These are phyloP conservation scores for Manis pentadactyla DNA, from an alignment of 2,797 vertebrate species.

Conservation along the genomic window DNA sequence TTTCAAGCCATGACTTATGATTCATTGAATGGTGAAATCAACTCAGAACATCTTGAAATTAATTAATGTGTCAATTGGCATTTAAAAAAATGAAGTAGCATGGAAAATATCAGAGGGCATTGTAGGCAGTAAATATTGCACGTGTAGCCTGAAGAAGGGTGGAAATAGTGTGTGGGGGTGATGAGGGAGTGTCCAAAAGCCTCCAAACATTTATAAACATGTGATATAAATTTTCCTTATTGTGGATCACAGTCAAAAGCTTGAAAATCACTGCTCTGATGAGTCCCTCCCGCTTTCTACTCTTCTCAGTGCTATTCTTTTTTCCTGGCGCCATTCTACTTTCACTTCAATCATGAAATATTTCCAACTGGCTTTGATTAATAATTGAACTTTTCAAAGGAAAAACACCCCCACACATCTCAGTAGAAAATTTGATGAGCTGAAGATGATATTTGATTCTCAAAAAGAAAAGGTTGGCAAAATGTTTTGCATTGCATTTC, in stretches of 20 bases:
- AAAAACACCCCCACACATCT: not conserved
- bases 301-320: slow-evolving; percentile 74
- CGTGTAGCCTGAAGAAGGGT: no score
- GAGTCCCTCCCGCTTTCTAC: slow-evolving; percentile 40
- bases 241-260: not conserved
- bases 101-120: not conserved
- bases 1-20: slow-evolving; percentile 23
- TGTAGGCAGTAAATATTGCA: not conserved
- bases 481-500: slow-evolving; percentile 89
- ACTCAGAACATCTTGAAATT: not conserved
- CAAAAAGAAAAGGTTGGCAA: slow-evolving; percentile 78
- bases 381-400: slow-evolving; percentile 75
- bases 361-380: slow-evolving; percentile 80
- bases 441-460: slow-evolving; percentile 56
- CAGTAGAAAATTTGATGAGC: slow-evolving; percentile 54
- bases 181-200: no score
- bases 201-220: no score
- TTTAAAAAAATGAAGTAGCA: not conserved
- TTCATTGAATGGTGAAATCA: not conserved
- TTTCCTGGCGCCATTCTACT: slow-evolving; percentile 64
- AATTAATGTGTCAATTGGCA: not conserved
- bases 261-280: not conserved
- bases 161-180: no score
- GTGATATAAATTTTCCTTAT: not conserved
- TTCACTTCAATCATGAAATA: slow-evolving; percentile 57